Evolutionary conservation across 1,140 invertebrate species (phyloP).

Genomic region (Scaptomyza hsui): DNA sequence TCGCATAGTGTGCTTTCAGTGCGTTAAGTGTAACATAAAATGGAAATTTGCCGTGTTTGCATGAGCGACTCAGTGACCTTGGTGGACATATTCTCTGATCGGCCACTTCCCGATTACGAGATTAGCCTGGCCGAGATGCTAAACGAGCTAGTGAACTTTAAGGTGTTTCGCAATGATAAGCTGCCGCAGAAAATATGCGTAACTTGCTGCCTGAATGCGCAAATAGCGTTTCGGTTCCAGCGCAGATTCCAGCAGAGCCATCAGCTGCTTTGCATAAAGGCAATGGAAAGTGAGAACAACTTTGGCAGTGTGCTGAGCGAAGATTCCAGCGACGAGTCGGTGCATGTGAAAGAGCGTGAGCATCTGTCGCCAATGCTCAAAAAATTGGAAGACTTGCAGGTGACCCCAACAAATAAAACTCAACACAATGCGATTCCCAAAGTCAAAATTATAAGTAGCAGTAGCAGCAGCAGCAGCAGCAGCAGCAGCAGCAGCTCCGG

Average conservation of each 20-base stretch:
- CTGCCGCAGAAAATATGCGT: conserved; percentile 10
- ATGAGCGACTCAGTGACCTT: background rate
- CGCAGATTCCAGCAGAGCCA: conserved; percentile 4
- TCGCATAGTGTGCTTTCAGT: no score
- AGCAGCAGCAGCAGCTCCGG: no score
- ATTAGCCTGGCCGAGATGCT: conserved; percentile 10
- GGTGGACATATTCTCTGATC: conserved; percentile 18
- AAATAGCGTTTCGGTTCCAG: conserved; percentile 5
- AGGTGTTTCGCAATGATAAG: conserved; percentile 1
- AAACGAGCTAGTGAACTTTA: conserved; percentile 4
- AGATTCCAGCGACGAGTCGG: background rate
- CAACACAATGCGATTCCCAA: background rate
- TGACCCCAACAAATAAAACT: no score
- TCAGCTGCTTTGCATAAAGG: conserved; percentile 13
- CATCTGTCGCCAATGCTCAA: no score
- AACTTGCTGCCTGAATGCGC: background rate
- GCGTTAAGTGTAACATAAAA: background rate
- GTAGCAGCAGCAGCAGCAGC: no score
- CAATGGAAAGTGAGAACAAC: background rate
- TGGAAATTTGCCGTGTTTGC: conserved; percentile 18
- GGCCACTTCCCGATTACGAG: background rate
- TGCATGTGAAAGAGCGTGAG: no score
- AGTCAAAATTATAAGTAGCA: background rate
- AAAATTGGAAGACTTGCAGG: no score
- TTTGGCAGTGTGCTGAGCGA: background rate